Conservation (phyloP, 2,113 vertebrate species). For the Rhipidura dahli region DNA sequence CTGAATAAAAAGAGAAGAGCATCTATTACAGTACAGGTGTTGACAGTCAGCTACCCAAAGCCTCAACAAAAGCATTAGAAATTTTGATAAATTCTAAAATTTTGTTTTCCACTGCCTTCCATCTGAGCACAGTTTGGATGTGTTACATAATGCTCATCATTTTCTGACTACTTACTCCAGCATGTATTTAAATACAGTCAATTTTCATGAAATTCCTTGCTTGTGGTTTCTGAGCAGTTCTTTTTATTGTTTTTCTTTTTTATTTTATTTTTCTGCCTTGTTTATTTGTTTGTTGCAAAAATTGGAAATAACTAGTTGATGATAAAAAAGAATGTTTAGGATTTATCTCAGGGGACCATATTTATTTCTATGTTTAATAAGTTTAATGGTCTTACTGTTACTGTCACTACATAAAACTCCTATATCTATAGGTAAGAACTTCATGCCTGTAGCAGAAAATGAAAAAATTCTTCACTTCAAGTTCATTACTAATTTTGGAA, state of each 20-base stretch:
- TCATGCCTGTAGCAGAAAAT: not conserved
- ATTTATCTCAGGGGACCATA: not conserved
- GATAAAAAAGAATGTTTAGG: not conserved
- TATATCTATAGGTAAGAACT: not conserved
- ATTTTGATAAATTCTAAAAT: not conserved
- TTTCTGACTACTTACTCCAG: not conserved
- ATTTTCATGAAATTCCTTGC: not conserved
- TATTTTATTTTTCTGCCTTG: not conserved
- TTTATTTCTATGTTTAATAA: not conserved
- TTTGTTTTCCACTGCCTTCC: not conserved
- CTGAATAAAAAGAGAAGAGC: not conserved
- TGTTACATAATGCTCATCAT: not conserved
- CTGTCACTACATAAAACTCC: not conserved
- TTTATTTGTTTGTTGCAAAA: not conserved
- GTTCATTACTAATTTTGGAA: not conserved
- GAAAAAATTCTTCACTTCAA: not conserved
- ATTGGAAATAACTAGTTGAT: not conserved
- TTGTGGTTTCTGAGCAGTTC: not conserved
- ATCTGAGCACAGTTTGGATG: not conserved
- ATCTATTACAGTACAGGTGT: not conserved
- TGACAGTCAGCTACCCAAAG: not conserved
- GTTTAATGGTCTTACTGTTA: not conserved
- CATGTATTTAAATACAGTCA: not conserved
- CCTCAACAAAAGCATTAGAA: not conserved
- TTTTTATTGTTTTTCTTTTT: not conserved